Conservation (phyloP, 2,113 vertebrate genomes). For the Syrmaticus mikado region DNA sequence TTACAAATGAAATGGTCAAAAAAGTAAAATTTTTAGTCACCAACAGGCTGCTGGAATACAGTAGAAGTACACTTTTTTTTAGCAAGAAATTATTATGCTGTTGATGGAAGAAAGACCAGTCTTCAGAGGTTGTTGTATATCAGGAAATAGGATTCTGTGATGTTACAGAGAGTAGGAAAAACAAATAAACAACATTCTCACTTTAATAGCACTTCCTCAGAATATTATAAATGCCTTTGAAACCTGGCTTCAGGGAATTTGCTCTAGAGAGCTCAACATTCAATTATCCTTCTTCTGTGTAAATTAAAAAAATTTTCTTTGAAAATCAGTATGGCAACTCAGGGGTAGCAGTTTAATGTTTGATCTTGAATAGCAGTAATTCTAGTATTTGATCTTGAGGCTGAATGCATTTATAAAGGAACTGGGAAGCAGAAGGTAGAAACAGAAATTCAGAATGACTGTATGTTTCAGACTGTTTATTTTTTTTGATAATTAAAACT, state of each 20-base stretch:
- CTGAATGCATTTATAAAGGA: background rate
- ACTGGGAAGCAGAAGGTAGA: background rate
- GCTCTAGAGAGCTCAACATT: background rate
- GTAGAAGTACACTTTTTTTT: background rate
- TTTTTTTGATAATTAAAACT: background rate
- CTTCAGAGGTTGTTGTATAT: fast-evolving
- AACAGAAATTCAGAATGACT: background rate
- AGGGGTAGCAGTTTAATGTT: background rate
- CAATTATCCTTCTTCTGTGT: background rate
- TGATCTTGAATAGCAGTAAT: background rate
- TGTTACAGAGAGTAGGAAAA: background rate
- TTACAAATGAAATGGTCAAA: background rate
- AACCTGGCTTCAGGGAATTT: background rate
- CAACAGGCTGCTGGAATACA: background rate
- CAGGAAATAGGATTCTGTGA: background rate
- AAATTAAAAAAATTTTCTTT: background rate
- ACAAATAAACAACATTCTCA: background rate
- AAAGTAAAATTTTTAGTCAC: background rate
- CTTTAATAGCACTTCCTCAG: background rate
- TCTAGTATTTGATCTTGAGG: background rate
- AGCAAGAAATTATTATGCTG: background rate
- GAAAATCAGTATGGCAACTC: background rate
- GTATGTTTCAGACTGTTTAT: background rate
- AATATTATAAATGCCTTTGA: background rate
- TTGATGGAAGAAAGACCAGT: background rate